These are phyloP conservation scores for Plebejus anna DNA, from an alignment of 2,888 invertebrate genomes.

Conservation along the genomic window DNA sequence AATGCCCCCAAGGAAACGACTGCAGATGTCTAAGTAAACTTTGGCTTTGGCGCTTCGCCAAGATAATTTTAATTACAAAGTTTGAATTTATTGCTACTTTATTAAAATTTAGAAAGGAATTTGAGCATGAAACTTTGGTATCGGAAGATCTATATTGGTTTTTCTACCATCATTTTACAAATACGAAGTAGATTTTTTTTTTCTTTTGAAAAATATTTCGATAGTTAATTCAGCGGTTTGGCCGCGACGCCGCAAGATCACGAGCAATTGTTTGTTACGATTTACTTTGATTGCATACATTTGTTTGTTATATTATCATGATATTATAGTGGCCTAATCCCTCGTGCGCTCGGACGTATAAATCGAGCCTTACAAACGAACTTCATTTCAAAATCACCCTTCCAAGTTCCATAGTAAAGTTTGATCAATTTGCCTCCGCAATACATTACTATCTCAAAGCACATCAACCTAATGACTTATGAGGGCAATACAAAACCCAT, in stretches of 20 bases:
- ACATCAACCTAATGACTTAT: conserved; percentile 22
- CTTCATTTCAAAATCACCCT: not conserved
- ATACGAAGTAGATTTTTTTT: not conserved
- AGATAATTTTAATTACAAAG: conserved; percentile 27
- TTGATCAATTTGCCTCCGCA: not conserved
- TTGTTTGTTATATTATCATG: too few relatives aligned
- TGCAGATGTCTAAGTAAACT: conserved; percentile 23
- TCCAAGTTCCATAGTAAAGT: not conserved
- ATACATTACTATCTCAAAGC: conserved; percentile 9
- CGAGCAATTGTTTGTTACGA: too few relatives aligned
- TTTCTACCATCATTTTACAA: not conserved
- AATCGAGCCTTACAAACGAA: not conserved
- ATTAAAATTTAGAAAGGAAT: conserved; percentile 18
- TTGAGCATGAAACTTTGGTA: conserved; percentile 8
- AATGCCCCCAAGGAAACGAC: not conserved
- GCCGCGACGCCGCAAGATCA: too few relatives aligned
- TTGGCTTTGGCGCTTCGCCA: conserved; percentile 20
- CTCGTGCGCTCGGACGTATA: too few relatives aligned
- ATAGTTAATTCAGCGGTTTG: not conserved
- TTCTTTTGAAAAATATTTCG: not conserved
- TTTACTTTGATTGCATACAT: too few relatives aligned
- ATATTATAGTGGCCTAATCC: too few relatives aligned
- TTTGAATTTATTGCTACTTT: conserved; percentile 21
- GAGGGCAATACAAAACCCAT: conserved; percentile 26
- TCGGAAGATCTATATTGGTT: not conserved